Evolutionary conservation across 2,888 invertebrate species (phyloP), one percentile per base, ranked within the genome.

Genomic region (Linnaemya tessellans): DNA sequence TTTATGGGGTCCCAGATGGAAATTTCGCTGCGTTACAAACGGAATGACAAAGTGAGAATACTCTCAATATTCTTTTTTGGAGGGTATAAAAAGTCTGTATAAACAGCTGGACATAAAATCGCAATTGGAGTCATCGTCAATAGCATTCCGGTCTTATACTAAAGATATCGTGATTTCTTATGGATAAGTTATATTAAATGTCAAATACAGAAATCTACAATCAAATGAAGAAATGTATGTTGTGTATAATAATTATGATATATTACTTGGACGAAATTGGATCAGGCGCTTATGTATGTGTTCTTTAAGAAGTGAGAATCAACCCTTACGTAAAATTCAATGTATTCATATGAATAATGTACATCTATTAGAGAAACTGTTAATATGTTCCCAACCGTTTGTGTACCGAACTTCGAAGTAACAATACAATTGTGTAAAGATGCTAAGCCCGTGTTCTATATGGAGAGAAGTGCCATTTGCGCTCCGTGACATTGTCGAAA

Each of bases 391-490:
- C 10, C 43, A 1, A 4, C 18, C 0, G 67, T 80, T 35, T 75
- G 64, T 54, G 75, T 84, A 8, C 49, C 25, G 54, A 74, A 79
- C 13, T 71, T n/a, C n/a, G 25, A 71, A 58, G 84, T 84, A 8
- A 68, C 58, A 2, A 20, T 84, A 0, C 43, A 80, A 65, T 54
- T 80, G 0, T 64, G 84, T 1, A 46, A 75, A 71, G 41, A 43
- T n/a, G 15, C 68, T 1, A 77, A 77, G 18, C 80, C 71, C 0
- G 43, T 64, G 4, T 75, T 80, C 20, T 68, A 11, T 7, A 80
- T 64, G 30, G 84, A 84, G 54, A 58, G 84, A 84, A 68, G 68
- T 84, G 41, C 79, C 79, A 84, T 79, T 60, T 58, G 84, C 84
- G 0, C 68, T 84, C 0, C 65, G 68, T 25, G 67, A 65, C 1